Percentiles rank a stretch among this genome's conserved stretches.
Conservation (phyloP, 2,888 invertebrate genomes). For the Bellardia pandia region DNA sequence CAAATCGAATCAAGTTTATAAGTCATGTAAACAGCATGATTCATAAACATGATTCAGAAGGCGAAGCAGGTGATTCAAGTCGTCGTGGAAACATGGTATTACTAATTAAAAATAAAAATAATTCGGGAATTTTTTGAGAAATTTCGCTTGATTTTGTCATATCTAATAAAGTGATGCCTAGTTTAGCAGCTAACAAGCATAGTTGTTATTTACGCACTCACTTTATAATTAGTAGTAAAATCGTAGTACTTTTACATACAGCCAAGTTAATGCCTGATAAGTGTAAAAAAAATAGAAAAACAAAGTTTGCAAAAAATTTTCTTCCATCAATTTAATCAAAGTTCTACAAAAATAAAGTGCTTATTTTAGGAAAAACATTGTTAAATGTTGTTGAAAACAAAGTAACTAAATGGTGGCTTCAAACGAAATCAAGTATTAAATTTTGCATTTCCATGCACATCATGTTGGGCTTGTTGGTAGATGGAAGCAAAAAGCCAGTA, state of each 20-base stretch:
- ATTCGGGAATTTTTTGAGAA: not conserved
- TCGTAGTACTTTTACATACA: not conserved
- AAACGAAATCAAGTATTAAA: constrained; percentile 3
- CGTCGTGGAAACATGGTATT: too few species aligned
- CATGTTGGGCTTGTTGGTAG: constrained; percentile 51
- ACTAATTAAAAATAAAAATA: not conserved
- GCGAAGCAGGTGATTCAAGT: too few species aligned
- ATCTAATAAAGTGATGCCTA: not conserved
- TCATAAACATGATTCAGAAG: too few species aligned
- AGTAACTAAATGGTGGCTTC: not conserved
- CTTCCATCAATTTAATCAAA: constrained; percentile 10
- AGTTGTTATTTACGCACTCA: too few species aligned
- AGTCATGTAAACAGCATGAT: too few species aligned
- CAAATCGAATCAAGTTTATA: too few species aligned
- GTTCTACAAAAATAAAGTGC: constrained; percentile 14
- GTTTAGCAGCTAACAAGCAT: too few species aligned
- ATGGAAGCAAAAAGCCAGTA: constrained; percentile 46
- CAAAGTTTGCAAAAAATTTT: constrained; percentile 55
- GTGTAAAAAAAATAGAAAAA: constrained; percentile 51
- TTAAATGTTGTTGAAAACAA: constrained; percentile 5
- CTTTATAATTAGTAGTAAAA: too few species aligned
- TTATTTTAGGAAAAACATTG: constrained; percentile 3
- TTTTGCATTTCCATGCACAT: constrained; percentile 13
- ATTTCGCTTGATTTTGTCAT: not conserved
- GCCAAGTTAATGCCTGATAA: constrained; percentile 43